Evolutionary conservation across 2,888 invertebrate species (phyloP), one percentile per base, ranked within the genome.

Genomic region (Andricus quercusramuli): DNA sequence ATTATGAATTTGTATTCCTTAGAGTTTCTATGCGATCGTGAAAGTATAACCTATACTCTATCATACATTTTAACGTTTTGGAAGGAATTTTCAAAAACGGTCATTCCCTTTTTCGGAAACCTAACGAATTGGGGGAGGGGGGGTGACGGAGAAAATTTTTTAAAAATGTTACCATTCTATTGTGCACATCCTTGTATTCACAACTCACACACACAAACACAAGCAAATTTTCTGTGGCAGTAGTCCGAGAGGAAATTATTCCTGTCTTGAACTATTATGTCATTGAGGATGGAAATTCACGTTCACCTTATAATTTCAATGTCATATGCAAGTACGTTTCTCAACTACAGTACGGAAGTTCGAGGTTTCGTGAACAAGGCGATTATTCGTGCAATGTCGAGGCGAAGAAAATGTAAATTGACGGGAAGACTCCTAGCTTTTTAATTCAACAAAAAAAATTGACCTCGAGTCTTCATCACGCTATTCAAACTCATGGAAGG

Each of bases 231-330:
- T 67, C 25, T 44, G 13, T n/a, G 41, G 37, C n/a, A 67, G 25
- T 25, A 51, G 20, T 11, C 20, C 32, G 29, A 70, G 11, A 70
- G 70, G n/a, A 47, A 32, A 74, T 32, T 70, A 37, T 74, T 29
- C 74, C 70, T 70, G 25, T 70, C 51, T 70, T 51, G n/a, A 70
- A 70, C 32, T 70, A 20, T 9, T 20, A 37, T 32, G 32, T n/a
- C n/a, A 17, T 32, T 74, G n/a, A 74, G 13, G 22, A 56, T 74
- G 74, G 74, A 74, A 74, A 74, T 74, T 74, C 74, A 74, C 51
- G 74, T 56, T 74, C 74, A n/a, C 56, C 37, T 32, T 56, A 20
- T 56, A 74, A 56, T 74, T 32, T 37, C 56, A 74, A 22, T 44
- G 29, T 20, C 32, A 51, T 29, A 22, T 70, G 29, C 11, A 51